A percentile compares a stretch with the other conserved stretches of the same genome.
phyloP scores from a whole-genome alignment of 2,888 invertebrate species.

The Acleris laterana region DNA sequence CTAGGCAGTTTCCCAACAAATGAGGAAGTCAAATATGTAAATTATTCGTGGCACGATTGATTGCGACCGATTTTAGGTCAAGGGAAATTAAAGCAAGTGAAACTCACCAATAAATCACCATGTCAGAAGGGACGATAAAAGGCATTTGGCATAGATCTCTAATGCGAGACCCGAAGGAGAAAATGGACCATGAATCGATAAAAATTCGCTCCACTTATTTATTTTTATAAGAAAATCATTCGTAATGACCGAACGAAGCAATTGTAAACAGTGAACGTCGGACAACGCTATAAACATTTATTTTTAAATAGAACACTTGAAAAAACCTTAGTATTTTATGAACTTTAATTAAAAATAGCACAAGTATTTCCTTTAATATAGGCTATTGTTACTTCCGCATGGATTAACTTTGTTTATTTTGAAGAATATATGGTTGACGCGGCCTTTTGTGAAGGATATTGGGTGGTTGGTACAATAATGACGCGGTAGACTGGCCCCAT shows the following conservation, averaged over 20 bases:
- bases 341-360: neutral
- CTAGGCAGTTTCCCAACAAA: conserved; percentile 20
- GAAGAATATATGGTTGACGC: conserved; percentile 48
- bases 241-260: neutral
- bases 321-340: no score
- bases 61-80: conserved; percentile 32
- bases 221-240: neutral
- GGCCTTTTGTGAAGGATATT: conserved; percentile 54
- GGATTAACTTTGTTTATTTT: conserved; percentile 45
- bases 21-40: conserved; percentile 32
- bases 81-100: conserved; percentile 37
- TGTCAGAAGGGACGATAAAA: conserved; percentile 48
- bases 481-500: conserved; percentile 61
- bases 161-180: conserved; percentile 53
- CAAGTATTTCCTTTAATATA: conserved; percentile 2
- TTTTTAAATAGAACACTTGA: no score
- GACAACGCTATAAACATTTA: no score
- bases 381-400: conserved; percentile 41
- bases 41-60: conserved; percentile 34
- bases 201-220: conserved; percentile 62
- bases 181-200: conserved; percentile 69
- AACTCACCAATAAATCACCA: conserved; percentile 48
- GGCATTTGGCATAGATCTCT: conserved; percentile 64
- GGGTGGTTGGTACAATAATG: conserved; percentile 53
- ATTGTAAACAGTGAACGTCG: neutral